Conservation (phyloP, 2,888 invertebrate species). For the Apodemia duryi region DNA sequence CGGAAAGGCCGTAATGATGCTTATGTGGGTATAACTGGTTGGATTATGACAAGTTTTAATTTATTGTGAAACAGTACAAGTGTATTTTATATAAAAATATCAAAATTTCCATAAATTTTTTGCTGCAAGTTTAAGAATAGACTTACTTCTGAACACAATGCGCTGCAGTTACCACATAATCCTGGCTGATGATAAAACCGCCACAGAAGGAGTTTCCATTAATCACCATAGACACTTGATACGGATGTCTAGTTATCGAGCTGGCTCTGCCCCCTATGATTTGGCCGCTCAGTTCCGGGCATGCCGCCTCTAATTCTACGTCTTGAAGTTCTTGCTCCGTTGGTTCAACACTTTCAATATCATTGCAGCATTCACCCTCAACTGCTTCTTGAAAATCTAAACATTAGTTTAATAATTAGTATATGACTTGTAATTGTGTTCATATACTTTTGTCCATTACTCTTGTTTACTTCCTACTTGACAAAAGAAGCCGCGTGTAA, state of each 20-base stretch:
- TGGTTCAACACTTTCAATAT: conserved; percentile 37
- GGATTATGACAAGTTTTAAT: too few species aligned
- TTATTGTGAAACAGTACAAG: too few species aligned
- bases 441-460: too few species aligned
- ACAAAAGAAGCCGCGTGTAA: too few species aligned
- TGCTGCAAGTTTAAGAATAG: too few species aligned
- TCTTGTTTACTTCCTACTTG: too few species aligned
- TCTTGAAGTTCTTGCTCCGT: conserved; percentile 45
- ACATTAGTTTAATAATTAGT: conserved; percentile 19
- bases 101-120: too few species aligned
- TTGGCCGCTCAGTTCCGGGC: conserved; percentile 67
- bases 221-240: conserved; percentile 62
- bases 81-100: too few species aligned
- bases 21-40: too few species aligned
- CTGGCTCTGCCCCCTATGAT: conserved; percentile 67
- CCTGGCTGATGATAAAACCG: conserved; percentile 64
- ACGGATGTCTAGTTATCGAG: conserved; percentile 62
- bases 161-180: conserved; percentile 66
- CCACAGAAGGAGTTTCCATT: conserved; percentile 73
- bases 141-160: conserved; percentile 73
- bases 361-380: conserved; percentile 44
- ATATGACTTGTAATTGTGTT: too few species aligned
- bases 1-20: too few species aligned
- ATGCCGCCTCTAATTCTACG: conserved; percentile 52
- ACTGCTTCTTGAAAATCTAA: conserved; percentile 60